A percentile compares a stretch with the other conserved stretches of the same genome.
phyloP scores from a whole-genome alignment of 2,113 vertebrate genomes.

The Ciconia maguari region DNA sequence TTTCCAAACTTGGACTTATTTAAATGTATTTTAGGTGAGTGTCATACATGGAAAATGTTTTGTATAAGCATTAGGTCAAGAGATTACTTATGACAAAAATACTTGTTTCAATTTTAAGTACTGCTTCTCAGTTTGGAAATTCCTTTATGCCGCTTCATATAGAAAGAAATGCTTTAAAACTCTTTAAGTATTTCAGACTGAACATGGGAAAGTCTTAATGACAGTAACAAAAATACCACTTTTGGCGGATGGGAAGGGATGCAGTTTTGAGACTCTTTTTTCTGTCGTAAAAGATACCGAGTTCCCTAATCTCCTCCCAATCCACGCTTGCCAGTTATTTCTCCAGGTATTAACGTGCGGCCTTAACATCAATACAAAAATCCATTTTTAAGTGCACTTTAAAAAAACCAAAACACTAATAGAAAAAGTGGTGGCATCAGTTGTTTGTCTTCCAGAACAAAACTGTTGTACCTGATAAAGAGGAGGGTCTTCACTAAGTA shows the following conservation, averaged over 20 bases:
- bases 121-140: constrained; percentile 21
- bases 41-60: constrained; percentile 17
- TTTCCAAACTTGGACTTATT: not conserved
- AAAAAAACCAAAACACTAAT: not conserved
- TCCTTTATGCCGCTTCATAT: not conserved
- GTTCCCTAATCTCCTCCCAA: not conserved
- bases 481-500: not conserved
- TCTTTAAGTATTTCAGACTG: not conserved
- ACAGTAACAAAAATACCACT: not conserved
- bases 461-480: not conserved
- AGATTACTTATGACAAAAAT: constrained; percentile 25
- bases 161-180: constrained; percentile 5
- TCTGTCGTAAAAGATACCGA: not conserved
- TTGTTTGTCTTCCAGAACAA: not conserved
- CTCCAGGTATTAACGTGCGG: not conserved
- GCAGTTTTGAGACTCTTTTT: not conserved
- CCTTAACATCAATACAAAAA: not conserved
- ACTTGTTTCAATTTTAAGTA: constrained; percentile 50
- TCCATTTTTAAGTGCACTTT: not conserved
- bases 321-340: not conserved
- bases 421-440: not conserved
- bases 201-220: not conserved
- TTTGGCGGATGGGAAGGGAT: not conserved
- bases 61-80: constrained; percentile 19
- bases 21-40: not conserved